Evolutionary conservation across 30 jellyfish, hydroid and myxozoan species (phyloP).

Genomic region (Clytia hemisphaerica): DNA sequence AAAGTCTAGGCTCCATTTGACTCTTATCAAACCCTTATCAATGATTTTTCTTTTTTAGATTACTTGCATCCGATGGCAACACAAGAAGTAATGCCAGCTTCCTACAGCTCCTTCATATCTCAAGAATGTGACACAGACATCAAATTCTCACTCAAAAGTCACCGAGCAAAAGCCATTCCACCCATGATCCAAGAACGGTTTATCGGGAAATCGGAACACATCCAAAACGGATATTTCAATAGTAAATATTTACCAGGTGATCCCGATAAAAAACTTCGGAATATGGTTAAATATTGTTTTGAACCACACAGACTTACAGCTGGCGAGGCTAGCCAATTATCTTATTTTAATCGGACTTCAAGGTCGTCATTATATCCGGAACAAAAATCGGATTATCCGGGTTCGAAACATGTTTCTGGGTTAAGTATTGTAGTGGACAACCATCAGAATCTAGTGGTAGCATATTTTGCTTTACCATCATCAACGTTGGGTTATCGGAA

Average conservation of each 20-base stretch:
- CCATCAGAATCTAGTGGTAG: constrained; percentile 31
- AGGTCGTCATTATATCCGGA: constrained; percentile 52
- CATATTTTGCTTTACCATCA: constrained; percentile 54
- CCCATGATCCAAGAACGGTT: constrained; percentile 13
- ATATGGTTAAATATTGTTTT: constrained; percentile 73
- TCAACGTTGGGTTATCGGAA: constrained; percentile 47
- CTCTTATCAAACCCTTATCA: too few relatives aligned
- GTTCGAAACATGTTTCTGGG: constrained; percentile 51
- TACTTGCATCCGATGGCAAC: too few relatives aligned
- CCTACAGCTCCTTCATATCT: constrained; percentile 65
- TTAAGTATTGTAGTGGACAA: constrained; percentile 39
- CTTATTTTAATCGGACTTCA: constrained; percentile 46
- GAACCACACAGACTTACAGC: constrained; percentile 56
- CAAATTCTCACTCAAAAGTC: constrained; percentile 50
- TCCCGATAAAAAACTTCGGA: constrained; percentile 29
- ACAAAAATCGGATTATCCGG: constrained; percentile 8
- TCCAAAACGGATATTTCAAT: constrained; percentile 64
- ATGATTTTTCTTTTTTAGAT: too few relatives aligned
- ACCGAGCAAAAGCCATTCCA: constrained; percentile 51
- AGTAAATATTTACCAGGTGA: constrained; percentile 23
- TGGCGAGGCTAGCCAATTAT: constrained; percentile 40
- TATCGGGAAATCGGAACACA: constrained; percentile 30
- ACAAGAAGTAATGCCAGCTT: too few relatives aligned
- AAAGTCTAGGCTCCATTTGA: too few relatives aligned
- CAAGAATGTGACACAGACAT: constrained; percentile 89